These are phyloP conservation scores for Brachypalpus laphriformis DNA, from an alignment of 2,888 invertebrate species.

Conservation along the genomic window DNA sequence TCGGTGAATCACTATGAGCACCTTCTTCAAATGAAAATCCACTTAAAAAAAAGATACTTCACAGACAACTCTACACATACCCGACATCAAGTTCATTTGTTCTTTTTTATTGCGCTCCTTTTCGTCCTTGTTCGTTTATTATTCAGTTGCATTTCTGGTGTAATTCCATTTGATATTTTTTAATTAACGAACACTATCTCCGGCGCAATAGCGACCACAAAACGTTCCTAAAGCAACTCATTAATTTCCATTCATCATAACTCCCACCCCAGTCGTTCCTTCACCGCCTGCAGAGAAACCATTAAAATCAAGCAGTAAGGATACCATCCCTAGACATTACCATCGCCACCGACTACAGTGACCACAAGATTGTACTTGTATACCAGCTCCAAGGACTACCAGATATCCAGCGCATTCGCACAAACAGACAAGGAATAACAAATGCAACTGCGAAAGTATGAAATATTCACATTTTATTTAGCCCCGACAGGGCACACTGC, in stretches of 20 bases:
- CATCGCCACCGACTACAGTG: slow-evolving; percentile 21
- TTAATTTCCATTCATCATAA: slow-evolving; percentile 66
- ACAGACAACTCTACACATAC: not conserved
- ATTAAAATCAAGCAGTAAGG: slow-evolving; percentile 49
- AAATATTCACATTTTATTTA: slow-evolving; percentile 56
- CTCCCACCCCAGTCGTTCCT: not conserved
- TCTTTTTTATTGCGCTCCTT: not conserved
- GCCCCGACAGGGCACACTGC: slow-evolving; percentile 7
- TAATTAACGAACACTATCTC: slow-evolving; percentile 22
- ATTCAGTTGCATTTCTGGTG: slow-evolving; percentile 3
- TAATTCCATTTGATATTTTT: slow-evolving; percentile 13
- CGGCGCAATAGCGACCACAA: slow-evolving; percentile 4
- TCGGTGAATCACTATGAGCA: not conserved
- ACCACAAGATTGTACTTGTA: slow-evolving; percentile 55
- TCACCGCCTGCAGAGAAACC: not conserved
- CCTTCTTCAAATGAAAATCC: not conserved
- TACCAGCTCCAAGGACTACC: not conserved
- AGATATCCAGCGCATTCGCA: slow-evolving; percentile 6
- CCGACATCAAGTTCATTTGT: not conserved
- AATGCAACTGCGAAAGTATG: slow-evolving; percentile 58
- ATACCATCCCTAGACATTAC: slow-evolving; percentile 5
- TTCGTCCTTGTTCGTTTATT: not conserved
- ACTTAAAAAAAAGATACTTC: not conserved
- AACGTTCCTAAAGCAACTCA: slow-evolving; percentile 49
- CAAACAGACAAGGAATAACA: not conserved